phyloP scores from a whole-genome alignment of 1,140 invertebrate species.

The Globodera rostochiensis region DNA sequence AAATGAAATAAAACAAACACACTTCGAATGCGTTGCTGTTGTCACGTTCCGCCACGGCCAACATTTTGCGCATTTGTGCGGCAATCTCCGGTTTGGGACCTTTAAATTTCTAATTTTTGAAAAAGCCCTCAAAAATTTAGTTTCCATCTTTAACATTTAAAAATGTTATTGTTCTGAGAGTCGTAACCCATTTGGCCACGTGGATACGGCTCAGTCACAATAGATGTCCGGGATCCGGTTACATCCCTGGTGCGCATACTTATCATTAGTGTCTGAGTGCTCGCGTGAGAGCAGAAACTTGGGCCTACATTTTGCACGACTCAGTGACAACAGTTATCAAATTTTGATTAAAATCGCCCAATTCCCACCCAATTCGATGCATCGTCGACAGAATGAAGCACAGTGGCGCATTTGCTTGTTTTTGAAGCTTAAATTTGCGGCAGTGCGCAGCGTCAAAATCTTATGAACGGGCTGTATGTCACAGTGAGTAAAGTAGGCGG shows the following conservation, averaged over 20 bases:
- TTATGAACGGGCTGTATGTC: conserved; percentile 92
- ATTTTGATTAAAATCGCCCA: no score
- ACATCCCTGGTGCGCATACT: no score
- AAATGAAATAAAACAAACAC: not conserved
- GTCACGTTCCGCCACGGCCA: conserved; percentile 67
- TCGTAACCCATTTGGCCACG: no score
- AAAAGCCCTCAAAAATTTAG: no score
- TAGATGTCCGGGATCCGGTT: no score
- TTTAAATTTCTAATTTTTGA: conserved; percentile 30
- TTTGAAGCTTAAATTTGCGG: conserved; percentile 97
- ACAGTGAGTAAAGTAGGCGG: conserved; percentile 97
- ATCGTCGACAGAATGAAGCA: conserved; percentile 85
- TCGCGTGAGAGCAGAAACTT: no score
- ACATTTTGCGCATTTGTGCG: conserved; percentile 87
- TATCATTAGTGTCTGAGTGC: no score
- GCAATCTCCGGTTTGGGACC: conserved; percentile 86
- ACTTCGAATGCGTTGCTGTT: conserved; percentile 57
- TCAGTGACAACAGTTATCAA: no score
- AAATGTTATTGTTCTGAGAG: no score
- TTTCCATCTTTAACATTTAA: no score
- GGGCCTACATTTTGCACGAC: no score
- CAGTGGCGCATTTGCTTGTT: conserved; percentile 94
- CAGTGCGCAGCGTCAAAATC: conserved; percentile 90
- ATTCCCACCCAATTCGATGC: conserved; percentile 81
- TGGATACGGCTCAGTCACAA: no score